Evolutionary conservation across 1,140 invertebrate genomes (phyloP).

Genomic region (Drosophila burlai): DNA sequence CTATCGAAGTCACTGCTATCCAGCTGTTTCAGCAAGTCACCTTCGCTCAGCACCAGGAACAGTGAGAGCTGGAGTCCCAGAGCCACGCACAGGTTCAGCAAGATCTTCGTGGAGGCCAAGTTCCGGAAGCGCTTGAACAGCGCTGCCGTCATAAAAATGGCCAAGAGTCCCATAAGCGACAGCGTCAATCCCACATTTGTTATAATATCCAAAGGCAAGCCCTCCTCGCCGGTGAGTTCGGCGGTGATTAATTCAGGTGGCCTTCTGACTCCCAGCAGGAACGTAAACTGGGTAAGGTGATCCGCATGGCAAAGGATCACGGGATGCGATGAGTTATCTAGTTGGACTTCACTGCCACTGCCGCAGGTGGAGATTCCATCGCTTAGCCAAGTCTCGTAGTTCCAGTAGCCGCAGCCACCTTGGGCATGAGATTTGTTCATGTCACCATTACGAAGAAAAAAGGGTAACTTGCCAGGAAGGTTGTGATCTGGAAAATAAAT

Average conservation of each 20-base stretch:
- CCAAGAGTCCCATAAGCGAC: constrained; percentile 86
- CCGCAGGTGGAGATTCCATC: constrained; percentile 51
- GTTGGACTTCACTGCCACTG: neutral
- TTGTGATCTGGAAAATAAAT: constrained; percentile 28
- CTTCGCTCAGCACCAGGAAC: constrained; percentile 68
- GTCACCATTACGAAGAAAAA: constrained; percentile 54
- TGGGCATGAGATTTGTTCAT: neutral
- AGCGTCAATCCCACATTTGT: constrained; percentile 87
- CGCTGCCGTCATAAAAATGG: constrained; percentile 87
- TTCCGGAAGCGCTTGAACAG: constrained; percentile 87
- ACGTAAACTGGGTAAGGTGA: constrained; percentile 88
- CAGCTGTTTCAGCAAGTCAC: constrained; percentile 50
- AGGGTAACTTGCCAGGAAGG: constrained; percentile 50
- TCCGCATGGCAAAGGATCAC: constrained; percentile 86
- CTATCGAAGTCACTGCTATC: constrained; percentile 34
- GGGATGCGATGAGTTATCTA: neutral
- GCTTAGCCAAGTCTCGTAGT: constrained; percentile 70
- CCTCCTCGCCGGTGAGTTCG: constrained; percentile 75
- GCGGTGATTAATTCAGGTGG: neutral
- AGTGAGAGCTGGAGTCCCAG: constrained; percentile 87
- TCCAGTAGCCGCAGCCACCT: constrained; percentile 77
- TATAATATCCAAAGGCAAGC: constrained; percentile 86
- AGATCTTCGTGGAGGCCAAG: constrained; percentile 88
- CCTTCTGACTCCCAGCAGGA: constrained; percentile 85
- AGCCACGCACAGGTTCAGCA: constrained; percentile 87